phyloP scores from a whole-genome alignment of 1,140 invertebrate genomes.

The Drosophila burlai region DNA sequence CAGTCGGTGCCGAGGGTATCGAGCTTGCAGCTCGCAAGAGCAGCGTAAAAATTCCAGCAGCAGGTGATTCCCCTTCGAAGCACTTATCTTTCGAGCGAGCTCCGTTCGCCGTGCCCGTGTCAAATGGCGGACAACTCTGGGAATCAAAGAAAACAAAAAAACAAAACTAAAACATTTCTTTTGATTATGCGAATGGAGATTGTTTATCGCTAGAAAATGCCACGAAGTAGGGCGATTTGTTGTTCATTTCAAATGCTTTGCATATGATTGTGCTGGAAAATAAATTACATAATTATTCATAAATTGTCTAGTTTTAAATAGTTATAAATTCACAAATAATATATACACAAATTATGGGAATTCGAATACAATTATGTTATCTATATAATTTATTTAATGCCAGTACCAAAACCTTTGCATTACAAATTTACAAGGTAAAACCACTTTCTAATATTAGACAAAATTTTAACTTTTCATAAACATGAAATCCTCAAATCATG shows the following conservation, averaged over 20 bases:
- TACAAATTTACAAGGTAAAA: not conserved
- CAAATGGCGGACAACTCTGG: constrained; percentile 30
- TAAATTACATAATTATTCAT: not conserved
- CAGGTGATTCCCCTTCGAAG: constrained; percentile 47
- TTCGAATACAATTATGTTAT: not conserved
- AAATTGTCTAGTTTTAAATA: not conserved
- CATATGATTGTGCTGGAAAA: not conserved
- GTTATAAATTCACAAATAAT: not conserved
- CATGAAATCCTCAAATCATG: too few relatives aligned
- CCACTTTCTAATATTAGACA: too few relatives aligned
- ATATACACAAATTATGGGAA: not conserved
- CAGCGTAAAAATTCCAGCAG: constrained; percentile 20
- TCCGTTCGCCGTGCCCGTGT: constrained; percentile 21
- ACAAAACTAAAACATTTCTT: constrained; percentile 28
- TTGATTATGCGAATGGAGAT: constrained; percentile 34
- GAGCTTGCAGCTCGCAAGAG: constrained; percentile 8
- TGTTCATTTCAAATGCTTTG: not conserved
- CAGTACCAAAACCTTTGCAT: not conserved
- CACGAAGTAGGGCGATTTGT: constrained; percentile 5
- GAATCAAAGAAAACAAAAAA: constrained; percentile 30
- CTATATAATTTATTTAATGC: not conserved
- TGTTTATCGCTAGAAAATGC: constrained; percentile 16
- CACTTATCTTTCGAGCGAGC: constrained; percentile 29
- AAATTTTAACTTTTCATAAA: too few relatives aligned
- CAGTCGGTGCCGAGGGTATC: not conserved